Conservation (phyloP, 2,888 invertebrate species). For the Platycheirus rosarum region DNA sequence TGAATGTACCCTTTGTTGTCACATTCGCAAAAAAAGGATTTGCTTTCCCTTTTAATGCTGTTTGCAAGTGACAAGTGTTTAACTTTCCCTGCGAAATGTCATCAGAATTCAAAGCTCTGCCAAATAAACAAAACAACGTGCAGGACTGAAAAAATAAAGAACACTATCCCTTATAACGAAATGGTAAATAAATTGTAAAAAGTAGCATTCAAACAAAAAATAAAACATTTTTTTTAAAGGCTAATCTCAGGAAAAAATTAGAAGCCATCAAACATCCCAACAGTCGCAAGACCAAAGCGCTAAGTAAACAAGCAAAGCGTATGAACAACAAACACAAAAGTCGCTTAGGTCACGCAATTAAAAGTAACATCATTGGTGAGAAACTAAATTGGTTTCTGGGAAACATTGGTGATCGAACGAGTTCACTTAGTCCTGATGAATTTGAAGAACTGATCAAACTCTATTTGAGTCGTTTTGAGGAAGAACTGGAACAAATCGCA, state of each 20-base stretch:
- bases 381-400: constrained; percentile 91
- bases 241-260: constrained; percentile 83
- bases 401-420: constrained; percentile 84
- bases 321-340: constrained; percentile 81
- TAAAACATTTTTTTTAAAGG: constrained; percentile 76
- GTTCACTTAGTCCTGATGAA: constrained; percentile 85
- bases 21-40: too few relatives aligned
- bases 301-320: constrained; percentile 88
- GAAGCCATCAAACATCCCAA: constrained; percentile 90
- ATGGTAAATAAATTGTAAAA: background rate
- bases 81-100: too few relatives aligned
- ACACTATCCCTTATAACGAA: too few relatives aligned
- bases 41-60: too few relatives aligned
- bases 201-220: background rate
- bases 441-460: constrained; percentile 83
- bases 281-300: constrained; percentile 90
- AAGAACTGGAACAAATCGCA: constrained; percentile 90
- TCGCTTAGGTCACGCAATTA: constrained; percentile 86
- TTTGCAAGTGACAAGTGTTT: too few relatives aligned
- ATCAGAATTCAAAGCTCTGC: too few relatives aligned
- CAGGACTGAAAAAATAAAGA: too few relatives aligned
- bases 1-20: too few relatives aligned
- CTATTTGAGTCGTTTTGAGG: constrained; percentile 87
- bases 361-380: constrained; percentile 89
- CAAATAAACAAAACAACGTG: too few relatives aligned